Evolutionary conservation across 2,113 vertebrate genomes (phyloP), one percentile per base, ranked within the genome.

Genomic region (Pampusana beccarii): DNA sequence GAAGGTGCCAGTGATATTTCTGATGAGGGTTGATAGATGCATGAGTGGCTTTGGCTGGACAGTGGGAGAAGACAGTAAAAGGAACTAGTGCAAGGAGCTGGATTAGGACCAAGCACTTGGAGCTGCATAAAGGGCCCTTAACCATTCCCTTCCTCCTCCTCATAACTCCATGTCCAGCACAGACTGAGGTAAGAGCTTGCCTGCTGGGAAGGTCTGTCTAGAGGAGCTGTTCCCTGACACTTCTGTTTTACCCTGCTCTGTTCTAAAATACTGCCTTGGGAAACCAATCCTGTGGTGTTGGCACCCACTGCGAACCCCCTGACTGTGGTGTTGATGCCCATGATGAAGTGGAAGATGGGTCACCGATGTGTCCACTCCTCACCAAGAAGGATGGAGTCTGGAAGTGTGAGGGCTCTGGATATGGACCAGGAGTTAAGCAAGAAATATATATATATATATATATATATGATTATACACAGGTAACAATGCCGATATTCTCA

Each of bases 11-110:
- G 9, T 9, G 10, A 2, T 26, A 86, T 72, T 72, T 53, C 34
- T 65, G 10, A 5, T 0, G 0, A 28, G 16, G 4, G 2, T 8
- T 81, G n/a, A 36, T 10, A 67, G 7, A 38, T 82, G 4, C 1
- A 3, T 56, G 28, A 8, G 25, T 74, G 46, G 12, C 18, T 94
- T 91, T 93, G 74, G n/a, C 36, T 53, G 61, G n/a, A 11, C 11
- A 25, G 7, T 29, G n/a, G 42, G 61, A 64, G 10, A 79, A 54
- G n/a, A 51, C 26, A 31, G 19, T 15, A 31, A 87, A 77, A 78
- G 17, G 16, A 48, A 9, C 2, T 33, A 20, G 13, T 29, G 19
- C 6, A 79, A 93, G 53, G 36, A 71, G 13, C 29, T 86, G 42
- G 38, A 67, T 12, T 50, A 88, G 13, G 16, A 72, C 10, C 8